Conservation (phyloP, 2,888 invertebrate species). For the Scaptomyza reducta region DNA sequence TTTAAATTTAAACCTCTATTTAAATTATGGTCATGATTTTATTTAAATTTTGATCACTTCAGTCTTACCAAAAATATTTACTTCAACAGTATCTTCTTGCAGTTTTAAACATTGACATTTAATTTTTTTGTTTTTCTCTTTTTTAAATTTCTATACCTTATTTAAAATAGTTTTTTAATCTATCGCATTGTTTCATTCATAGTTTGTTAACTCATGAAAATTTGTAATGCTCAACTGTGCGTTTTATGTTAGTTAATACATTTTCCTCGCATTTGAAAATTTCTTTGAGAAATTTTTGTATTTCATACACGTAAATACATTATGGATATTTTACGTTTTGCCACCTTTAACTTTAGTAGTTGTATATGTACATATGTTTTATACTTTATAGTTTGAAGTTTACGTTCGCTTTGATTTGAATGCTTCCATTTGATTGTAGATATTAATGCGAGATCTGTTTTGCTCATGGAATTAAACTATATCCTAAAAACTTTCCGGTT, state of each 20-base stretch:
- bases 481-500: constrained; percentile 7
- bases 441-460: constrained; percentile 69
- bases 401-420: constrained; percentile 40
- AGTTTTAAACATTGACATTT: constrained; percentile 45
- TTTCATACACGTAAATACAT: constrained; percentile 51
- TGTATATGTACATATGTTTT: constrained; percentile 51
- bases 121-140: no score
- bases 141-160: constrained; percentile 13
- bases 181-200: constrained; percentile 54
- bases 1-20: constrained; percentile 31
- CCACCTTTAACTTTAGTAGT: constrained; percentile 50
- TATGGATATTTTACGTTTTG: constrained; percentile 22
- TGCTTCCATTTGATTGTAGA: constrained; percentile 42
- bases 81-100: constrained; percentile 28
- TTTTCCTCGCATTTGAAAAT: constrained; percentile 36
- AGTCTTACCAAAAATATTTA: constrained; percentile 75
- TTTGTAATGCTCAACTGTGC: constrained; percentile 18
- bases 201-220: constrained; percentile 35
- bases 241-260: background rate
- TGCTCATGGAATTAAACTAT: constrained; percentile 52
- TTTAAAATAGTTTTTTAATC: constrained; percentile 50
- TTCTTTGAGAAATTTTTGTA: constrained; percentile 55
- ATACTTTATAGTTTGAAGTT: constrained; percentile 31
- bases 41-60: constrained; percentile 72
- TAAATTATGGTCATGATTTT: constrained; percentile 39